These are phyloP conservation scores for Halocynthia roretzi DNA, from an alignment of 23 tunicate genomes.

Conservation along the genomic window DNA sequence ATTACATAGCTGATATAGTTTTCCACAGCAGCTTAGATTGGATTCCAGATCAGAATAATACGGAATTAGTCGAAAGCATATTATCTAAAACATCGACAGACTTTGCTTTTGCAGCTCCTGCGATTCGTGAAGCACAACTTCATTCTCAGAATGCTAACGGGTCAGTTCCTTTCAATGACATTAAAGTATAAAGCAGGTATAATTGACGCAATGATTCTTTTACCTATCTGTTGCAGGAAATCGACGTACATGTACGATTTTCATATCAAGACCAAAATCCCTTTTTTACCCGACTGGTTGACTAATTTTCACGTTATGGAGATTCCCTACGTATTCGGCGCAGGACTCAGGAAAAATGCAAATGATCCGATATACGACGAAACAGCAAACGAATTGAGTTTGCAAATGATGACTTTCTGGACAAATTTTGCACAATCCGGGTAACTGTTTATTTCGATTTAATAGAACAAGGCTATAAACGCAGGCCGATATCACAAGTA, in stretches of 20 bases:
- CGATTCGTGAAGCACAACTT: constrained; percentile 15
- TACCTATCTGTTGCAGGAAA: neutral
- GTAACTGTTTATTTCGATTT: neutral
- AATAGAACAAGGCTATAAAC: neutral
- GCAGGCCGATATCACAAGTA: neutral
- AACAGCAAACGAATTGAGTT: constrained; percentile 2
- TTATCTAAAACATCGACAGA: constrained; percentile 12
- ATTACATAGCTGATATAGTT: constrained; percentile 12
- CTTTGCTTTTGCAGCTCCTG: constrained; percentile 16
- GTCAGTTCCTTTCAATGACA: constrained; percentile 2
- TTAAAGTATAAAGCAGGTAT: neutral
- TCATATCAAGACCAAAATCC: constrained; percentile 15
- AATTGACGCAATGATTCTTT: neutral
- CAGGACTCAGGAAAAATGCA: constrained; percentile 3
- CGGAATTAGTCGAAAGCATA: neutral
- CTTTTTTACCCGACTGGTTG: constrained; percentile 2
- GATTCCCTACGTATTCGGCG: constrained; percentile 22
- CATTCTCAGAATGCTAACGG: neutral
- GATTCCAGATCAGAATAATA: neutral
- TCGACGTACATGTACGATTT: constrained; percentile 16
- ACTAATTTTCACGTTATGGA: constrained; percentile 12
- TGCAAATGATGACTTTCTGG: constrained; percentile 29
- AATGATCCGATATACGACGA: neutral
- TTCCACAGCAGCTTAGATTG: constrained; percentile 12
- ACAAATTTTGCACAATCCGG: constrained; percentile 27